A percentile compares a stretch with the other conserved stretches of the same genome.
These are phyloP conservation scores for Triplophysa rosa DNA, from an alignment of 2,113 vertebrate genomes.

Conservation along the genomic window DNA sequence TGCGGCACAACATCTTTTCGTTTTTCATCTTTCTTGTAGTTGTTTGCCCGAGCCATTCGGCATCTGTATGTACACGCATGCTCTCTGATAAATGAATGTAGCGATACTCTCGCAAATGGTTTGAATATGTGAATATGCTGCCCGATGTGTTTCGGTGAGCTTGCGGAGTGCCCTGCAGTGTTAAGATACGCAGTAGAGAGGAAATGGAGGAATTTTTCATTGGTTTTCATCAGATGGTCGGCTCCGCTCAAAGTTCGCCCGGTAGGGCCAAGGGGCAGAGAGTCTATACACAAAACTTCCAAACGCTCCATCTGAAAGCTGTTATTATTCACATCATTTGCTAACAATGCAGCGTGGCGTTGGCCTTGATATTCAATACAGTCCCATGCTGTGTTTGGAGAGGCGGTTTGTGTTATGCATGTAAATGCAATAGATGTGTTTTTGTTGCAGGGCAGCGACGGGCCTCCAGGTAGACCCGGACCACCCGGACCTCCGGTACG, in stretches of 20 bases:
- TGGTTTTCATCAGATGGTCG: conserved; percentile 5
- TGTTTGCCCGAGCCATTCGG: neutral
- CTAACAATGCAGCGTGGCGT: conserved; percentile 14
- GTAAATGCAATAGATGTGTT: conserved; percentile 2
- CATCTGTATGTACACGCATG: conserved; percentile 2
- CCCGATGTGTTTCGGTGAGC: conserved; percentile 13
- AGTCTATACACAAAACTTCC: conserved; percentile 9
- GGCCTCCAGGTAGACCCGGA: conserved; percentile 81
- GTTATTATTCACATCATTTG: conserved; percentile 44
- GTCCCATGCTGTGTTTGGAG: conserved; percentile 30
- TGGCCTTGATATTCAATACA: neutral
- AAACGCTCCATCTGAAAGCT: conserved; percentile 2
- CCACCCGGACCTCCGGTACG: conserved; percentile 78
- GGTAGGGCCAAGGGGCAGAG: conserved; percentile 10
- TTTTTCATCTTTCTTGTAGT: conserved; percentile 2
- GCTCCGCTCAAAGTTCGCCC: conserved; percentile 10
- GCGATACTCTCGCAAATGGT: conserved; percentile 23
- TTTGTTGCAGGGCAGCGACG: conserved; percentile 84
- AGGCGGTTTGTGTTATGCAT: conserved; percentile 11
- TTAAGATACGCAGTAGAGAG: conserved; percentile 20
- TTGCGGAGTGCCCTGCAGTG: conserved; percentile 1
- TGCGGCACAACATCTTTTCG: neutral
- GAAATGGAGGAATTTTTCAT: conserved; percentile 21
- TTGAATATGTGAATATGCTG: conserved; percentile 22
- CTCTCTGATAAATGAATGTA: conserved; percentile 6